These are phyloP conservation scores for Drosophila multiciliata DNA, from an alignment of 2,888 invertebrate species.

Conservation along the genomic window DNA sequence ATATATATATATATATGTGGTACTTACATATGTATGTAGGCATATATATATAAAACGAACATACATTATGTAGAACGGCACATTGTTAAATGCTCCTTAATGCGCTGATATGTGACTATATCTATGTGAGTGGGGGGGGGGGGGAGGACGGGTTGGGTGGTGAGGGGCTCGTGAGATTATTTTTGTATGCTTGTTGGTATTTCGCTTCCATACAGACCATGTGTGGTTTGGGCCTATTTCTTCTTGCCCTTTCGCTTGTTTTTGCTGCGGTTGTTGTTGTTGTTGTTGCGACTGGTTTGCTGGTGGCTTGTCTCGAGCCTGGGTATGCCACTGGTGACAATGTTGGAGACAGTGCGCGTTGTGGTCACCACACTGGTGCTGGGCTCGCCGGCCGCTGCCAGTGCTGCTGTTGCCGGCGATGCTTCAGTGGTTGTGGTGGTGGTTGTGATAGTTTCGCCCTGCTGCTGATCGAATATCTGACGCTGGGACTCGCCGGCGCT, in stretches of 20 bases:
- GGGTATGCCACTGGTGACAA: constrained; percentile 83
- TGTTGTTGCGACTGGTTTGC: constrained; percentile 38
- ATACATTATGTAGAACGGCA: constrained; percentile 42
- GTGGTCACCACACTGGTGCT: constrained; percentile 81
- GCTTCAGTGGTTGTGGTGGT: constrained; percentile 81
- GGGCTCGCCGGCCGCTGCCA: constrained; percentile 44
- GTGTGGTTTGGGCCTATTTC: constrained; percentile 68
- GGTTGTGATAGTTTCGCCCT: constrained; percentile 78
- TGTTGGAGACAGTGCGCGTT: constrained; percentile 82
- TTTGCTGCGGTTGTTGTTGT: constrained; percentile 60
- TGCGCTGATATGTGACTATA: constrained; percentile 60
- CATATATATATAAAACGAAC: constrained; percentile 30
- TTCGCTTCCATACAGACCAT: constrained; percentile 48
- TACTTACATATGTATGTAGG: constrained; percentile 36
- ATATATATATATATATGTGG: constrained; percentile 32
- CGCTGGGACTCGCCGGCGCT: constrained; percentile 72
- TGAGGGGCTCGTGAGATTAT: constrained; percentile 29
- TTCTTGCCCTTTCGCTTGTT: constrained; percentile 80
- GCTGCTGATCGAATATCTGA: constrained; percentile 78
- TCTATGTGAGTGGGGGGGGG: constrained; percentile 17
- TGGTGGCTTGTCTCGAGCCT: constrained; percentile 58
- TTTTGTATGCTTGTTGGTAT: constrained; percentile 26
- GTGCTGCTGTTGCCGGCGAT: constrained; percentile 39
- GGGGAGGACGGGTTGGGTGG: constrained; percentile 13
- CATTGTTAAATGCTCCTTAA: constrained; percentile 31